Conservation (phyloP, 2,888 invertebrate genomes). For the Hoplodrina ambigua region DNA sequence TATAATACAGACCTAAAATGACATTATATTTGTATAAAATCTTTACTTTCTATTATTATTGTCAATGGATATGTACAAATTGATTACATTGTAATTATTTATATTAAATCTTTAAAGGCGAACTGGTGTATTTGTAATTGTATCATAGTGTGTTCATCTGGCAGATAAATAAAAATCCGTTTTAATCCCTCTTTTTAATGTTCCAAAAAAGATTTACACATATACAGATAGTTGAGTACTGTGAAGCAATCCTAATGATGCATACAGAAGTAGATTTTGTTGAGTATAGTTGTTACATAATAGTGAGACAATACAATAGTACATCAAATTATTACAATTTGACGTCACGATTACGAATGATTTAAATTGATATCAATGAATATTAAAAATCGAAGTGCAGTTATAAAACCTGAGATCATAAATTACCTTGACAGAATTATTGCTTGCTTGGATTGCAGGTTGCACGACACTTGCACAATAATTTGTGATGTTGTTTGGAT, state of each 20-base stretch:
- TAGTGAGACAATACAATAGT: background rate
- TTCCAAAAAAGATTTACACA: conserved; percentile 1
- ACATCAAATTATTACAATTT: conserved; percentile 4
- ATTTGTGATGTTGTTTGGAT: too few relatives aligned
- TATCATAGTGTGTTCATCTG: background rate
- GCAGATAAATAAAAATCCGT: conserved; percentile 25
- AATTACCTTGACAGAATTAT: conserved; percentile 1
- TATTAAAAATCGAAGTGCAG: background rate
- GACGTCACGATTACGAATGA: background rate
- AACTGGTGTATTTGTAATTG: conserved; percentile 63
- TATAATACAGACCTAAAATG: conserved; percentile 83
- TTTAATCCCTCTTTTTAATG: conserved; percentile 28
- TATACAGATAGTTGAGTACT: conserved; percentile 4
- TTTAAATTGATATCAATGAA: conserved; percentile 6
- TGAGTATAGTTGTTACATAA: background rate
- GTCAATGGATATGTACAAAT: conserved; percentile 89
- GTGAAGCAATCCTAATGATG: background rate
- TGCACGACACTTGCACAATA: background rate
- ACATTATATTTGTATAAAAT: conserved; percentile 89
- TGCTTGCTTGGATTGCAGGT: background rate
- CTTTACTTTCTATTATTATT: conserved; percentile 87
- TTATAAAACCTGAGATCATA: background rate
- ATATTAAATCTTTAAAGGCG: conserved; percentile 88
- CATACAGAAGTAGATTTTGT: background rate
- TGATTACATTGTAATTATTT: conserved; percentile 87